Base-by-base conservation (phyloP, 1,140 invertebrate species). In the Drosophila sp. region DNA sequence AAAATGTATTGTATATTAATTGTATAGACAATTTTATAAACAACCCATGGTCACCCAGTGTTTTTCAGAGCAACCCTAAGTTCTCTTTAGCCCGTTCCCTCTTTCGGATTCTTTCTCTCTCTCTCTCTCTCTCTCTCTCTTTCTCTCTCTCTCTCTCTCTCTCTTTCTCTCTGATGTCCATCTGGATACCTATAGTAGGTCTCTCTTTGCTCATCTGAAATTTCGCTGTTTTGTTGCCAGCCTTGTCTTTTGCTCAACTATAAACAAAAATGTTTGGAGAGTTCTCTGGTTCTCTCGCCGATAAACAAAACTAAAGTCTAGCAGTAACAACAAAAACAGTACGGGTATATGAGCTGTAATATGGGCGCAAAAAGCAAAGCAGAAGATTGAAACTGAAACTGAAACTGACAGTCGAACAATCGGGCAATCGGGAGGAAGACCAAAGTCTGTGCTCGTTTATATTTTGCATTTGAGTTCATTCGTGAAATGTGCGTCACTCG, bases 401-500 rank as follows among this genome's bases (percentile, higher is more conserved):
- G 57, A 51, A 72, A 66, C 43, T 36, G 61, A 27, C 53, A 53
- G 48, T 48, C 32, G 25, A 14, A 53, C 36, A 48, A 51, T 46
- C 13, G 8, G n/a, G 21, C 8, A 34, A 21, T 34, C 14, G 50
- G 8, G 40, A 32, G 13, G 4, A 21, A 14, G 18, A 27, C 11
- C 18, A 38, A 25, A 41, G 32, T 36, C 48, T 65, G 82, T 87
- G 75, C 83, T 87, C 83, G 89, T 87, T 21, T 21, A 21, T 21
- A 2, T 21, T 87, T 87, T 75, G 82, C 78, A 87, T 86, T 82
- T 86, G 82, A 87, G 78, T 86, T 86, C 82, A 87, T 78, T 89
- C 83, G 82, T 78, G 83, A 87, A 87, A 82, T 82, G 82, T 87
- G 83, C 82, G 82, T 87, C 73, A 83, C 69, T 77, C 82, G 66